phyloP scores from a whole-genome alignment of 30 jellyfish, hydroid and myxozoan genomes.

The Mastigias papua region DNA sequence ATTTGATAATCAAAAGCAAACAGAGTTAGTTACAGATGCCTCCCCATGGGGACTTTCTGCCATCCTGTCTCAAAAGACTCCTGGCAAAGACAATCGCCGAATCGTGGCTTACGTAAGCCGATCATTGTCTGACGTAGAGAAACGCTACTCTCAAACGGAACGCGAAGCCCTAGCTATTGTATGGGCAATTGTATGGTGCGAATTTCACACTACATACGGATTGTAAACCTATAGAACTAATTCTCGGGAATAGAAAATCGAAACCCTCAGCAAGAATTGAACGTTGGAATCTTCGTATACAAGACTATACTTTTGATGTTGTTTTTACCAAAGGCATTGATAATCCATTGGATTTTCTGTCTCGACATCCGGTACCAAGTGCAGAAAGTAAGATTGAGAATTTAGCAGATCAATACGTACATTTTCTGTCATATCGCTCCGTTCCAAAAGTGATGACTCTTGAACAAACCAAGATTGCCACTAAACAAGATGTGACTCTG shows the following conservation, averaged over 20 bases:
- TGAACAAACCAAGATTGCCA: slow-evolving; percentile 12
- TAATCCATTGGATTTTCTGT: background rate
- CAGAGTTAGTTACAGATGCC: background rate
- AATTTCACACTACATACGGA: slow-evolving; percentile 17
- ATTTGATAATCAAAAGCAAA: background rate
- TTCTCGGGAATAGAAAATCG: background rate
- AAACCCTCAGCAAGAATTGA: slow-evolving; percentile 12
- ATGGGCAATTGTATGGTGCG: slow-evolving; percentile 1
- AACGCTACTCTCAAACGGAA: background rate
- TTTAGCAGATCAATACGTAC: slow-evolving; percentile 45
- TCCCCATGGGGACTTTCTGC: background rate
- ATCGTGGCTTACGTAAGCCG: background rate
- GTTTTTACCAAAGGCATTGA: background rate
- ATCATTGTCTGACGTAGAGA: background rate
- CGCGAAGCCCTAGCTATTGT: background rate
- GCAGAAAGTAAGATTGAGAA: background rate
- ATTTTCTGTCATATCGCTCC: slow-evolving; percentile 34
- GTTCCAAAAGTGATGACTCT: slow-evolving; percentile 41
- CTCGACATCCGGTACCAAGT: background rate
- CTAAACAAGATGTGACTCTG: slow-evolving; percentile 28
- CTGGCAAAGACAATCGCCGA: background rate
- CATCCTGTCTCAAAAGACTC: background rate
- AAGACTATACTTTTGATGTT: background rate
- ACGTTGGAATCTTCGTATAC: background rate
- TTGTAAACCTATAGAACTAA: slow-evolving; percentile 17